Conservation (phyloP, 2,113 vertebrate genomes). For the Anthoscopus minutus region DNA sequence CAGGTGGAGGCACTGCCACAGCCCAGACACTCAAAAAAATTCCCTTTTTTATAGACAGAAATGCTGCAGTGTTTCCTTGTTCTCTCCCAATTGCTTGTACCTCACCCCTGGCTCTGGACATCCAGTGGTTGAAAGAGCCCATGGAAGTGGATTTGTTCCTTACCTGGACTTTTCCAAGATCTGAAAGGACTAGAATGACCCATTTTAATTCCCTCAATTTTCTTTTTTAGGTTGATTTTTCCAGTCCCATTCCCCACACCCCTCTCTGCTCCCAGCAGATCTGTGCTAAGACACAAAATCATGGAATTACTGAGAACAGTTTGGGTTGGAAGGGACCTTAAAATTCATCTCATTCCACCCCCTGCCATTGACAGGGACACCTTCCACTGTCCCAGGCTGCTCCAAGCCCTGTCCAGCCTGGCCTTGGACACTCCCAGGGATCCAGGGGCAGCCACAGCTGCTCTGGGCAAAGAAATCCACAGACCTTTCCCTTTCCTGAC, state of each 20-base stretch:
- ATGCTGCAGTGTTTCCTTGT: background rate
- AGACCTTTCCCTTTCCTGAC: background rate
- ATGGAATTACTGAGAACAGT: background rate
- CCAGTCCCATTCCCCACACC: background rate
- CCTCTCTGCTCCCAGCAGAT: background rate
- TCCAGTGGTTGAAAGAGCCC: background rate
- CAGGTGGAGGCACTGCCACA: background rate
- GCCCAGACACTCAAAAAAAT: background rate
- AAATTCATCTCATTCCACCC: accelerated
- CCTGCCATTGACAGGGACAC: background rate
- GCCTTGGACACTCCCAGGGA: background rate
- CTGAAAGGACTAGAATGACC: background rate
- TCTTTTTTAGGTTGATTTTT: background rate
- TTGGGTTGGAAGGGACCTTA: background rate
- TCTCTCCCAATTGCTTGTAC: accelerated
- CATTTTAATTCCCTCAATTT: background rate
- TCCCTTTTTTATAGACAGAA: background rate
- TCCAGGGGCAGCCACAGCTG: background rate
- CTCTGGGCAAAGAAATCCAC: background rate
- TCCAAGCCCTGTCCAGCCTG: accelerated
- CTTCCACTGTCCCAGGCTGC: accelerated
- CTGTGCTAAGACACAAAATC: background rate
- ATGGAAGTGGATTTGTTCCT: background rate
- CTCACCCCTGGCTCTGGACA: background rate
- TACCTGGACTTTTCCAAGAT: background rate